Conservation (phyloP, 2,797 vertebrate genomes). For the Arvicola amphibius region DNA sequence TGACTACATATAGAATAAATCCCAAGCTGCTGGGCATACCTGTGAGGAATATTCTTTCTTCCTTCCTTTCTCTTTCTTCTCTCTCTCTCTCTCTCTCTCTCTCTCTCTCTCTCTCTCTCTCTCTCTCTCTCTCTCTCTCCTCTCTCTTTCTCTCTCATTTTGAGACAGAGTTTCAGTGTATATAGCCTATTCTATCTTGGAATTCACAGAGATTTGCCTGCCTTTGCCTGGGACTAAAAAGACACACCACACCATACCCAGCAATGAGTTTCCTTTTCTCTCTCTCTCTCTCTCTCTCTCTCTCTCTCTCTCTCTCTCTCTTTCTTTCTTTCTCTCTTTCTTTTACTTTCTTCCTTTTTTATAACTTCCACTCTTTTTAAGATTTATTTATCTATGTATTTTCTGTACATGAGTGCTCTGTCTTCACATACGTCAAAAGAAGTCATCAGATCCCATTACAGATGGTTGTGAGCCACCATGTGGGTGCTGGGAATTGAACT, state of each 20-base stretch:
- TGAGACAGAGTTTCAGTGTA: background rate
- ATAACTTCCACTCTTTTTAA: background rate
- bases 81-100: fast-evolving
- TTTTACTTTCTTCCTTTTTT: background rate
- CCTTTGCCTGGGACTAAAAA: background rate
- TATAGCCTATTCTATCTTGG: background rate
- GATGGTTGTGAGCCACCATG: background rate
- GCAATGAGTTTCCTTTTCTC: background rate
- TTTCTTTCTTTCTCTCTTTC: too few relatives aligned
- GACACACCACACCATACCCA: background rate
- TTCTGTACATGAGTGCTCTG: background rate
- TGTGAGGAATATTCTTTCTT: background rate
- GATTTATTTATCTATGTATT: background rate
- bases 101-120: fast-evolving
- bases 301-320: background rate
- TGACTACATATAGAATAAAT: background rate
- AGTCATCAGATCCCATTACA: background rate
- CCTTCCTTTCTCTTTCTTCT: fast-evolving
- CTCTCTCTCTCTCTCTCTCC: fast-evolving
- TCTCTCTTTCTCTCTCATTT: background rate
- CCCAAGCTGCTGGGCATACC: background rate
- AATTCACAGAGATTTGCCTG: background rate
- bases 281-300: fast-evolving
- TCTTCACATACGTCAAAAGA: background rate
- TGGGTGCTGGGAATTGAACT: background rate